Conservation (phyloP, 2,888 invertebrate genomes). For the Ischnura elegans region DNA sequence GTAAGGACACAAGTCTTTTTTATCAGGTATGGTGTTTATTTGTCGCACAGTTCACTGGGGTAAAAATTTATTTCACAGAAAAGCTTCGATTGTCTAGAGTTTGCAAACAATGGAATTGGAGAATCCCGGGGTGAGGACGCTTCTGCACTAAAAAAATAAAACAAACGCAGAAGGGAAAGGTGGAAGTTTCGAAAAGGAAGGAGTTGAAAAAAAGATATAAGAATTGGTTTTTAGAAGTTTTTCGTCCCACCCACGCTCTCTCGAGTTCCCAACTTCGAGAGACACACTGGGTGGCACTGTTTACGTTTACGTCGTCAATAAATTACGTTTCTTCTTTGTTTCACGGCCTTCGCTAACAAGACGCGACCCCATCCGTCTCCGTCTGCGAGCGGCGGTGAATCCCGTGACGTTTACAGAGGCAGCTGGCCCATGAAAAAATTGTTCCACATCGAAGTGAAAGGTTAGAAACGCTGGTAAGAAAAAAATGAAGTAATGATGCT, state of each 20-base stretch:
- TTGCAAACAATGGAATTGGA: too few species aligned
- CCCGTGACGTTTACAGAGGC: neutral
- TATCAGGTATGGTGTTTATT: too few species aligned
- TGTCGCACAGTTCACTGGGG: too few species aligned
- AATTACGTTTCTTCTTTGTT: neutral
- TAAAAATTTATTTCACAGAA: too few species aligned
- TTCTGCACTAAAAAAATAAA: too few species aligned
- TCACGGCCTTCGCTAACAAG: neutral
- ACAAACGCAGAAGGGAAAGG: too few species aligned
- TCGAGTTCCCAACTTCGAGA: neutral
- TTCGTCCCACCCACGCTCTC: neutral
- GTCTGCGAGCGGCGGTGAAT: neutral
- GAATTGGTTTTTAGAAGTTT: neutral
- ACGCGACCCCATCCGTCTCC: neutral
- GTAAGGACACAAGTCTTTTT: too few species aligned
- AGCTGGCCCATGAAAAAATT: neutral
- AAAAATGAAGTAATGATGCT: neutral
- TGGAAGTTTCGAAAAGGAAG: neutral
- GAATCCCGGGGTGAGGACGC: too few species aligned
- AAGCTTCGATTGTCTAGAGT: too few species aligned
- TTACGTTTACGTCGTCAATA: conserved; percentile 11
- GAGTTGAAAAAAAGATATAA: neutral
- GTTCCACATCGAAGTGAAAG: neutral
- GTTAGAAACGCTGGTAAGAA: neutral
- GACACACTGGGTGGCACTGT: neutral